These are phyloP conservation scores for Lumbricus terrestris DNA, from an alignment of 2,888 invertebrate species.

Conservation along the genomic window DNA sequence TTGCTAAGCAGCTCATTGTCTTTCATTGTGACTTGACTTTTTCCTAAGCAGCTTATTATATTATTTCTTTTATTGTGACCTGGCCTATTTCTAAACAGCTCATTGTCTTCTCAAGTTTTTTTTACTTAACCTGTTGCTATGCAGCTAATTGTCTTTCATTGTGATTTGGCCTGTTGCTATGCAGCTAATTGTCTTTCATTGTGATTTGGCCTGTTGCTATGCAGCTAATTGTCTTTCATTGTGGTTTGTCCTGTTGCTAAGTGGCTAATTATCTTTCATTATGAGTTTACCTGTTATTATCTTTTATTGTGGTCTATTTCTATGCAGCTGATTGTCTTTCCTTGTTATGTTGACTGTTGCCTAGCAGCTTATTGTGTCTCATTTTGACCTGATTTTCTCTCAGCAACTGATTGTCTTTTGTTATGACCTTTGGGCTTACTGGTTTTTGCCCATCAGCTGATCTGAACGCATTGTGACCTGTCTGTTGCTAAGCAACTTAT, in stretches of 20 bases:
- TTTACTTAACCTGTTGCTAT: not conserved
- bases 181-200: not conserved
- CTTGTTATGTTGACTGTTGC: not conserved
- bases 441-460: not conserved
- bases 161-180: not conserved
- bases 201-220: not conserved
- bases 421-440: not conserved
- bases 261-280: not conserved
- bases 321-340: not conserved
- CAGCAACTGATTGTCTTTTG: not conserved
- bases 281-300: not conserved
- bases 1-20: no score
- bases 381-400: not conserved
- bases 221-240: not conserved
- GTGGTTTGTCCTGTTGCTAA: not conserved
- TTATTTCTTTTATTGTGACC: no score
- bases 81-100: not conserved
- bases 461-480: not conserved
- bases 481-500: not conserved
- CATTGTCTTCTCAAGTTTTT: not conserved
- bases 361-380: no score
- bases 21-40: no score
- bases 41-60: no score
- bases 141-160: not conserved
- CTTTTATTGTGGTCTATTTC: no score